Conservation (phyloP, 2,888 invertebrate genomes). For the Choristoneura rosaceana region DNA sequence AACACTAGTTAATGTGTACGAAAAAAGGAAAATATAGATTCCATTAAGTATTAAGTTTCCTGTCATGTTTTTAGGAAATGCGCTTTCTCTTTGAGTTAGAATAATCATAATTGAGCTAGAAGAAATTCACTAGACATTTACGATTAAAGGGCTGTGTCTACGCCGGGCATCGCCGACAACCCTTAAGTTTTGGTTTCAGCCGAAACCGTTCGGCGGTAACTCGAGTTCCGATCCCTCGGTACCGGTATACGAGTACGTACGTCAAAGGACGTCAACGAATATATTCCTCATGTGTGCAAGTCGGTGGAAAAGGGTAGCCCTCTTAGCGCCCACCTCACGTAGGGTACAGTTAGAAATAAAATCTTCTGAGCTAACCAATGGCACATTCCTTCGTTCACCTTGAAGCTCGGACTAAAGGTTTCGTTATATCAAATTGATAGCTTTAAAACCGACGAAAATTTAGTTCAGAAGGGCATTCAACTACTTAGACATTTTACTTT, state of each 20-base stretch:
- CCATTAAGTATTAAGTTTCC: too few species aligned
- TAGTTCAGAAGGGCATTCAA: too few species aligned
- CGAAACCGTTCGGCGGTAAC: not conserved
- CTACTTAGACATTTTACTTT: too few species aligned
- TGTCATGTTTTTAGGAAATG: too few species aligned
- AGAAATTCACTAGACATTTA: too few species aligned
- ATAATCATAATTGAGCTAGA: too few species aligned
- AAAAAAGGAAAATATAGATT: too few species aligned
- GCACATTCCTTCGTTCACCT: not conserved
- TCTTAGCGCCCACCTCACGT: constrained; percentile 11
- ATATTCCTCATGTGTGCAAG: constrained; percentile 11
- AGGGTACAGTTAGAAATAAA: constrained; percentile 1
- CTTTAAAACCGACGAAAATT: too few species aligned
- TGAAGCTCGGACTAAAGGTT: not conserved
- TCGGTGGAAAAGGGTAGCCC: constrained; percentile 15
- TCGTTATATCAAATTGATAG: not conserved
- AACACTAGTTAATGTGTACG: too few species aligned
- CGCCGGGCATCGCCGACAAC: too few species aligned
- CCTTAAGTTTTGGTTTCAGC: not conserved
- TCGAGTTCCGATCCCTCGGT: not conserved
- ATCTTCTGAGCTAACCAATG: not conserved
- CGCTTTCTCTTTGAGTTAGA: too few species aligned
- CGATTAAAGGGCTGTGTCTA: too few species aligned
- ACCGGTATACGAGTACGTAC: not conserved
- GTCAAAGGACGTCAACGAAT: constrained; percentile 13